Percentiles rank a stretch among this genome's conserved stretches.
phyloP scores from a whole-genome alignment of 1,140 invertebrate genomes.

The Lordiphosa collinella region DNA sequence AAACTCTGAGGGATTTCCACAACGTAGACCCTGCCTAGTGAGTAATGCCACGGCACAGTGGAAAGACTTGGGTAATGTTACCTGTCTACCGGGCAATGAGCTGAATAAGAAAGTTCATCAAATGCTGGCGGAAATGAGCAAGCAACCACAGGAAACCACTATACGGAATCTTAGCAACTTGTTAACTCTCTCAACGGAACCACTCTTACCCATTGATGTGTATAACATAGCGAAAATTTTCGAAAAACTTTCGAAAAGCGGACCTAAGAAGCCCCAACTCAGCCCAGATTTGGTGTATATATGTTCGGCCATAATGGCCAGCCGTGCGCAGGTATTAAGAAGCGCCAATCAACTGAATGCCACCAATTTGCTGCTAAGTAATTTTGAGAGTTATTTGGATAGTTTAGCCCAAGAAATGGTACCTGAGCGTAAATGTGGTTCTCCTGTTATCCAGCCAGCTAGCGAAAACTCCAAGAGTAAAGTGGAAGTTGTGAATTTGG shows the following conservation, averaged over 20 bases:
- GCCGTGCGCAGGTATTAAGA: conserved; percentile 30
- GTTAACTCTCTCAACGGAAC: conserved; percentile 10
- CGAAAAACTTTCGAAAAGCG: conserved; percentile 3
- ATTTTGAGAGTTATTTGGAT: conserved; percentile 63
- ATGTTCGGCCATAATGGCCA: conserved; percentile 52
- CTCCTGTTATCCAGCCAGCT: no score
- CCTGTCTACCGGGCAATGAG: conserved; percentile 21
- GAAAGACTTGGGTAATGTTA: conserved; percentile 20
- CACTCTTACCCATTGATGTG: conserved; percentile 49
- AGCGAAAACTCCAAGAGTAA: not conserved
- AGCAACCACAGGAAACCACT: conserved; percentile 5
- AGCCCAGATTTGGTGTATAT: conserved; percentile 34
- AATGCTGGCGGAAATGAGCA: conserved; percentile 12
- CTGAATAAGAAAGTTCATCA: conserved; percentile 35
- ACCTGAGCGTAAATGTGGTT: conserved; percentile 15
- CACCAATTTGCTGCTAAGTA: conserved; percentile 52
- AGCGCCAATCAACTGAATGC: conserved; percentile 55
- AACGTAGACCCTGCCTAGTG: conserved; percentile 24
- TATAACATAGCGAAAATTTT: conserved; percentile 51
- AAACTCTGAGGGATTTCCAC: conserved; percentile 32
- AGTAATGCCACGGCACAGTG: conserved; percentile 30
- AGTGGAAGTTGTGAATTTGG: conserved; percentile 23
- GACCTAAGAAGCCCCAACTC: conserved; percentile 10
- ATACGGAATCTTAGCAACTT: conserved; percentile 18
- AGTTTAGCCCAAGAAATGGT: conserved; percentile 37